phyloP scores from a whole-genome alignment of 2,113 vertebrate genomes.

The Chamaetylas fuelleborni region DNA sequence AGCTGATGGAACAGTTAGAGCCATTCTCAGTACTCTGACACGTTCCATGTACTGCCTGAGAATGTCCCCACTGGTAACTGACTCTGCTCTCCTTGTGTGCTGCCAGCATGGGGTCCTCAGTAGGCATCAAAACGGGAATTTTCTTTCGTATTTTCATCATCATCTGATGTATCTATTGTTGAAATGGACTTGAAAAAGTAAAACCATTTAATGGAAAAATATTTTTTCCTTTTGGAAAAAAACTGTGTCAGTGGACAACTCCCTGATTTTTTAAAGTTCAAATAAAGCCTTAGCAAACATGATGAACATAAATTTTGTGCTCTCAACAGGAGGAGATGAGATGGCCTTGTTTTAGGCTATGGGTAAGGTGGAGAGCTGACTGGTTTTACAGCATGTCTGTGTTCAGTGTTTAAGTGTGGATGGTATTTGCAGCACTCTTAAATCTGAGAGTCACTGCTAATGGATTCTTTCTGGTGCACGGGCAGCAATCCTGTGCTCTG shows the following conservation, averaged over 20 bases:
- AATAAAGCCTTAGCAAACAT: neutral
- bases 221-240: neutral
- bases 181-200: neutral
- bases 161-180: neutral
- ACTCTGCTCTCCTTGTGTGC: neutral
- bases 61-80: neutral
- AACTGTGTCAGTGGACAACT: fast-evolving
- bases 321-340: neutral
- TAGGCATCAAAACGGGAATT: neutral
- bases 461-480: fast-evolving
- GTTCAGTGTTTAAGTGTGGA: neutral
- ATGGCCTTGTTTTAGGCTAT: neutral
- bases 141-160: neutral
- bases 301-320: neutral
- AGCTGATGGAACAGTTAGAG: neutral
- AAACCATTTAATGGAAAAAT: neutral
- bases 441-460: neutral
- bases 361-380: neutral
- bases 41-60: neutral
- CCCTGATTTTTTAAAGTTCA: neutral
- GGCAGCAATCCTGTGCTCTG: neutral
- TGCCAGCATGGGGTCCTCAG: neutral
- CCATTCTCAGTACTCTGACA: neutral
- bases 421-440: neutral
- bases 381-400: neutral